Conservation (phyloP, 1,140 invertebrate genomes). For the Trichonephila clavata region DNA sequence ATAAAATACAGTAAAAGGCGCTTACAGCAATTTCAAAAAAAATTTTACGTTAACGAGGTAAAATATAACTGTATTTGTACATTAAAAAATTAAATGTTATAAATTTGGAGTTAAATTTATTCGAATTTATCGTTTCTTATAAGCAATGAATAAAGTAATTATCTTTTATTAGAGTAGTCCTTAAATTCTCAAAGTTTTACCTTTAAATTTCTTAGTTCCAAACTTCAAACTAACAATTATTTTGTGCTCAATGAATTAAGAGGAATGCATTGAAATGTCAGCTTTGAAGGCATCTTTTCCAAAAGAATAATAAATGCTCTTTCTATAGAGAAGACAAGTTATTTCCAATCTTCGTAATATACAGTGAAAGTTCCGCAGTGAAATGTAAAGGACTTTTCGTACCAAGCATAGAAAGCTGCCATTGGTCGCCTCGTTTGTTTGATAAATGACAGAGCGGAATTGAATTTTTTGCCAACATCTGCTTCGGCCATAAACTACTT, state of each 20-base stretch:
- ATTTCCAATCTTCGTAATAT: neutral
- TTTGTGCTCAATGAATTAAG: neutral
- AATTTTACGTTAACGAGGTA: too few relatives aligned
- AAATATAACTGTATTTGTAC: too few relatives aligned
- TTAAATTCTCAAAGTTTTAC: too few relatives aligned
- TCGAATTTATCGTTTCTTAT: too few relatives aligned
- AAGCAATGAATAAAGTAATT: too few relatives aligned
- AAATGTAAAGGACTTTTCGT: neutral
- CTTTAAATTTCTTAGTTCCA: too few relatives aligned
- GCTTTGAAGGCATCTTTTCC: neutral
- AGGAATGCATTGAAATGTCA: neutral
- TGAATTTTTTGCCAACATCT: constrained; percentile 32
- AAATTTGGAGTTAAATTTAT: too few relatives aligned
- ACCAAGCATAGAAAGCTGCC: neutral
- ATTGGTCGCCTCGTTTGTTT: neutral
- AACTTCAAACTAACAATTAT: too few relatives aligned
- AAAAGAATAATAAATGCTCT: neutral
- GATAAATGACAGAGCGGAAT: constrained; percentile 4
- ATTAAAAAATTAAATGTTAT: too few relatives aligned
- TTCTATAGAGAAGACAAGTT: constrained; percentile 16
- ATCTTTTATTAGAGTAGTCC: too few relatives aligned
- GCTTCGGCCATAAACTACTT: constrained; percentile 8
- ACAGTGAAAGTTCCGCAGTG: neutral
- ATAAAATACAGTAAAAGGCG: too few relatives aligned
- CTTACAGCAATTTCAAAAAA: too few relatives aligned